A percentile compares a stretch with the other conserved stretches of the same genome.
Evolutionary conservation across 1,140 invertebrate species (phyloP).

Genomic region (Pseudachorutes palmiensis): DNA sequence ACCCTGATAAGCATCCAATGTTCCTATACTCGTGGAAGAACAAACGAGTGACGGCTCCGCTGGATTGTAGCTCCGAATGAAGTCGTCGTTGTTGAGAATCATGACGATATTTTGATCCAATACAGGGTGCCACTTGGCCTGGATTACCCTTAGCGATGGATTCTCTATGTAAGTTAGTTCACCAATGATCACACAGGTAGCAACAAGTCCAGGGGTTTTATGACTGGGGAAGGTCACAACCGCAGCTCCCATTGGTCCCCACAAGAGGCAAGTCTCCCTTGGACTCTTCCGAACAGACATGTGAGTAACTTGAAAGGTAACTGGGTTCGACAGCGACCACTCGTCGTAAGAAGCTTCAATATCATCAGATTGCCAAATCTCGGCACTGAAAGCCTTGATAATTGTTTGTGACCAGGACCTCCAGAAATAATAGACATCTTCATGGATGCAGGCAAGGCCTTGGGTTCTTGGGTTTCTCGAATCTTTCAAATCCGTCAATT

Average conservation of each 20-base stretch:
- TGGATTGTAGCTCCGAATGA: conserved; percentile 12
- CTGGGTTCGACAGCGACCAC: background rate
- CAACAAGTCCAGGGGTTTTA: background rate
- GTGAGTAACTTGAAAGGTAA: background rate
- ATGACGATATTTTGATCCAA: conserved; percentile 3
- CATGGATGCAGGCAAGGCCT: too few relatives aligned
- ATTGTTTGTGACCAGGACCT: background rate
- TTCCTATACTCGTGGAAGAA: background rate
- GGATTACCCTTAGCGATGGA: conserved; percentile 2
- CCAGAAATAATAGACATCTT: conserved; percentile 8
- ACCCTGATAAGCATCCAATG: background rate
- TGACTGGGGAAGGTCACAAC: background rate
- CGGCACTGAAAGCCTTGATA: background rate
- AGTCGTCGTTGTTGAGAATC: conserved; percentile 26
- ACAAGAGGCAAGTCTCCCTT: background rate
- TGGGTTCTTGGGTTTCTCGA: too few relatives aligned
- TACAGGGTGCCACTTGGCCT: conserved; percentile 19
- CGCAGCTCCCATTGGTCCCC: background rate
- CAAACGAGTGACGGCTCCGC: background rate
- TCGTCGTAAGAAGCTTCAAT: background rate
- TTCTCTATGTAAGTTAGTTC: conserved; percentile 18
- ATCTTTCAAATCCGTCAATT: too few relatives aligned
- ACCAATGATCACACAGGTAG: background rate
- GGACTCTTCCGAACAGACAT: background rate
- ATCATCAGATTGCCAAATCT: conserved; percentile 5